phyloP scores from a whole-genome alignment of 2,888 invertebrate species.

The Germaria angustata region DNA sequence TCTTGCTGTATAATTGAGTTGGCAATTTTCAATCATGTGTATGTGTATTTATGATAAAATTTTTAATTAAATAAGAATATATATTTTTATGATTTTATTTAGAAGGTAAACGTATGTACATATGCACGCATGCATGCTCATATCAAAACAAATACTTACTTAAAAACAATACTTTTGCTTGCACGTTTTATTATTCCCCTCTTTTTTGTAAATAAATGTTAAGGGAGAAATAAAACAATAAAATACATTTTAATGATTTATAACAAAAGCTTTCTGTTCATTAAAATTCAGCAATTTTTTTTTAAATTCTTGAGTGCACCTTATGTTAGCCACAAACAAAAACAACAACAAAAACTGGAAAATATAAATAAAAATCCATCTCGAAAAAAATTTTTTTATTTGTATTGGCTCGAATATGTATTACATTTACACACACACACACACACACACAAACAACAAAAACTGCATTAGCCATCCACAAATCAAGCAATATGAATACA shows the following conservation, averaged over 20 bases:
- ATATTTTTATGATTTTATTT: background rate
- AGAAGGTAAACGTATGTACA: background rate
- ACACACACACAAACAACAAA: slow-evolving; percentile 11
- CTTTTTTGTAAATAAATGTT: slow-evolving; percentile 25
- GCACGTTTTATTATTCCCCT: background rate
- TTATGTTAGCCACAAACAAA: slow-evolving; percentile 7
- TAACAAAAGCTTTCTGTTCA: slow-evolving; percentile 31
- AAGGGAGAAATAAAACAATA: slow-evolving; percentile 44
- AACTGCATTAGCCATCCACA: background rate
- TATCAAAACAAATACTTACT: background rate
- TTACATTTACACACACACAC: background rate
- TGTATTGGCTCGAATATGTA: slow-evolving; percentile 16
- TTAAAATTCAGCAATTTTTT: slow-evolving; percentile 2
- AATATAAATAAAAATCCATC: background rate
- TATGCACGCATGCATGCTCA: too few relatives aligned
- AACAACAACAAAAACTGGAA: too few relatives aligned
- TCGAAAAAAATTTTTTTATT: background rate
- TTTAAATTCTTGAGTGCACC: background rate
- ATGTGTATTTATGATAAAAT: background rate
- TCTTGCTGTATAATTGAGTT: slow-evolving; percentile 36
- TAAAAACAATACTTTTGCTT: background rate
- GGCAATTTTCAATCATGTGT: slow-evolving; percentile 28
- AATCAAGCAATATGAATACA: background rate
- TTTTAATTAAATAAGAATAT: slow-evolving; percentile 13
- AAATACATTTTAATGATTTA: slow-evolving; percentile 49